phyloP scores from a whole-genome alignment of 1,140 invertebrate species.

The Drosophila burlai region DNA sequence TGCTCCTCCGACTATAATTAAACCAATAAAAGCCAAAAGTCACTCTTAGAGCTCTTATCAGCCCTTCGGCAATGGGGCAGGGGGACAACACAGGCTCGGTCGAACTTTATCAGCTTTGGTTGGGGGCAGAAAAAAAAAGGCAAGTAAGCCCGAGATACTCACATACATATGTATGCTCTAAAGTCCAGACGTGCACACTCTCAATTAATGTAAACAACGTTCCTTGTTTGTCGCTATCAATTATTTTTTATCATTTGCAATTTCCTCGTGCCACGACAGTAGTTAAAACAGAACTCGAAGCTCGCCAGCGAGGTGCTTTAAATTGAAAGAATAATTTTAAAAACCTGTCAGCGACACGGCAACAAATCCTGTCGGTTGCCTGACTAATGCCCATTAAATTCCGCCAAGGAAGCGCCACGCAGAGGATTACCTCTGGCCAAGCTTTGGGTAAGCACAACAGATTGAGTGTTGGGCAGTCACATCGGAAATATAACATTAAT shows the following conservation, averaged over 20 bases:
- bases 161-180: slow-evolving; percentile 26
- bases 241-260: slow-evolving; percentile 7
- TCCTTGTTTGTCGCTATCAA: slow-evolving; percentile 20
- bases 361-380: slow-evolving; percentile 11
- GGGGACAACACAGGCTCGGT: not conserved
- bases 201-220: slow-evolving; percentile 28
- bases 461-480: not conserved
- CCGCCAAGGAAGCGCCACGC: slow-evolving; percentile 11
- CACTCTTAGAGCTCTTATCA: slow-evolving; percentile 17
- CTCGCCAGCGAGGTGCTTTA: not conserved
- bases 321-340: slow-evolving; percentile 2
- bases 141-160: slow-evolving; percentile 19
- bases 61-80: slow-evolving; percentile 13
- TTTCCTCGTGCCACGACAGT: not conserved
- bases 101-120: slow-evolving; percentile 16
- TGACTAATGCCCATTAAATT: slow-evolving; percentile 25
- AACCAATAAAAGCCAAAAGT: slow-evolving; percentile 21
- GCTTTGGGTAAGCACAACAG: slow-evolving; percentile 10
- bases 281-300: slow-evolving; percentile 2
- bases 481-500: slow-evolving; percentile 4
- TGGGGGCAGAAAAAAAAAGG: slow-evolving; percentile 1
- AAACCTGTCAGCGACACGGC: slow-evolving; percentile 2
- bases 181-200: slow-evolving; percentile 16
- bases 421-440: slow-evolving; percentile 3
- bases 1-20: slow-evolving; percentile 13